A percentile compares a stretch with the other conserved stretches of the same genome.
Evolutionary conservation across 2,888 invertebrate species (phyloP).

Genomic region (Abrostola triplasia): DNA sequence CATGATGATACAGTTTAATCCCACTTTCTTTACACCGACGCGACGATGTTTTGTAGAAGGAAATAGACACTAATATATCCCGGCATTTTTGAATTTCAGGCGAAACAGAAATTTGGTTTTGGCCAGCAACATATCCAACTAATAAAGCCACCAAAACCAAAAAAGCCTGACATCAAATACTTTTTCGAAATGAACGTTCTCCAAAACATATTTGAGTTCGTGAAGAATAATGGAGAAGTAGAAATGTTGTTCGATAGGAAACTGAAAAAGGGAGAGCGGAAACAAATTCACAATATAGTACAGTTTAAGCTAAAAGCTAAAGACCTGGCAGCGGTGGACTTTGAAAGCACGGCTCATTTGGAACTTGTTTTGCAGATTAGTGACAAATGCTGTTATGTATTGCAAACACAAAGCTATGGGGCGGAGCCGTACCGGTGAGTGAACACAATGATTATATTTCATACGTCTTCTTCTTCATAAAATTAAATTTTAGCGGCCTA

Average conservation of each 20-base stretch:
- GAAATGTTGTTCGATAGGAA: conserved; percentile 66
- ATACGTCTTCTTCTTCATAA: too few species aligned
- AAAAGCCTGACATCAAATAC: conserved; percentile 20
- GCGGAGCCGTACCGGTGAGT: conserved; percentile 60
- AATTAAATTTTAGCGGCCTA: too few species aligned
- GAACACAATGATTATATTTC: neutral
- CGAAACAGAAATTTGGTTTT: conserved; percentile 55
- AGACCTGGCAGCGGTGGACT: conserved; percentile 23
- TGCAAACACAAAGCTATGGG: conserved; percentile 67
- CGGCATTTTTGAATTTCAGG: conserved; percentile 44
- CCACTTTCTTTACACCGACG: too few species aligned
- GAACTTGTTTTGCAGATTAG: conserved; percentile 62
- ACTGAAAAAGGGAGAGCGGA: conserved; percentile 60
- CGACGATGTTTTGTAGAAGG: too few species aligned
- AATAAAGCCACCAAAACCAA: conserved; percentile 9
- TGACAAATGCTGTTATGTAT: conserved; percentile 57
- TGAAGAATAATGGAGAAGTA: conserved; percentile 65
- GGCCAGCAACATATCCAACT: conserved; percentile 45
- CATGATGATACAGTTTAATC: too few species aligned
- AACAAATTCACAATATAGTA: conserved; percentile 59
- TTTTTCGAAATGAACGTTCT: conserved; percentile 64
- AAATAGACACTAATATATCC: too few species aligned
- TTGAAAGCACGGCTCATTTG: conserved; percentile 43
- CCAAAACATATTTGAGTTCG: conserved; percentile 66
- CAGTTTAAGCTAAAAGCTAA: conserved; percentile 48